phyloP scores from a whole-genome alignment of 2,113 vertebrate species.

The Ophiodon elongatus region DNA sequence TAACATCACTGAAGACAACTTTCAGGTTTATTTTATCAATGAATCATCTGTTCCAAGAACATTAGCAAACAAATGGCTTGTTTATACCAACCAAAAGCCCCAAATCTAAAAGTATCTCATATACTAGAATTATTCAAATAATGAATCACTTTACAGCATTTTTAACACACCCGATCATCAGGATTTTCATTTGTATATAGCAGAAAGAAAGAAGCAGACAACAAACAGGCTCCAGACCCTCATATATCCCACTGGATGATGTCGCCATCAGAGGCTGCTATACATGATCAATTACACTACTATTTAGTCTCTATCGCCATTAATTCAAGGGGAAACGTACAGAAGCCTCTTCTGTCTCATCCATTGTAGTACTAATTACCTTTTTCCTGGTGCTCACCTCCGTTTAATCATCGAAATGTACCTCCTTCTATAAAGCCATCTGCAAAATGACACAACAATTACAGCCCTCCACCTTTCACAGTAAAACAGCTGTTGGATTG shows the following conservation, averaged over 20 bases:
- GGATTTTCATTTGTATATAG: neutral
- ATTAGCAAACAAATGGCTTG: neutral
- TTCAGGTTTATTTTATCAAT: too few relatives aligned
- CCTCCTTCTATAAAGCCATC: constrained; percentile 28
- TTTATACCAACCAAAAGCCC: neutral
- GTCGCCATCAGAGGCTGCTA: neutral
- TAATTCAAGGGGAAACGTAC: constrained; percentile 16
- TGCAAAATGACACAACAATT: constrained; percentile 44
- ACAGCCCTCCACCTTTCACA: constrained; percentile 26
- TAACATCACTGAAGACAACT: too few relatives aligned
- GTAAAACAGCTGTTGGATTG: constrained; percentile 39
- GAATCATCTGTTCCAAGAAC: neutral
- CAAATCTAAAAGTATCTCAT: too few relatives aligned
- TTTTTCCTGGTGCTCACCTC: constrained; percentile 20
- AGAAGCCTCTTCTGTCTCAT: neutral
- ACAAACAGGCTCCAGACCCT: neutral
- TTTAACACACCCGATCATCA: neutral
- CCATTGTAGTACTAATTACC: constrained; percentile 12
- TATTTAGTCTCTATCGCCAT: neutral
- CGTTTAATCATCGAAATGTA: constrained; percentile 1
- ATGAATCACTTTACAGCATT: too few relatives aligned
- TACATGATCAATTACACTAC: neutral
- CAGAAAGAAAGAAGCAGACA: neutral
- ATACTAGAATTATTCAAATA: too few relatives aligned
- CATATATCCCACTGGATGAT: neutral